Evolutionary conservation across 92 coral and sea anemone genomes (phyloP).

Genomic region (Zoanthus sansibaricus): DNA sequence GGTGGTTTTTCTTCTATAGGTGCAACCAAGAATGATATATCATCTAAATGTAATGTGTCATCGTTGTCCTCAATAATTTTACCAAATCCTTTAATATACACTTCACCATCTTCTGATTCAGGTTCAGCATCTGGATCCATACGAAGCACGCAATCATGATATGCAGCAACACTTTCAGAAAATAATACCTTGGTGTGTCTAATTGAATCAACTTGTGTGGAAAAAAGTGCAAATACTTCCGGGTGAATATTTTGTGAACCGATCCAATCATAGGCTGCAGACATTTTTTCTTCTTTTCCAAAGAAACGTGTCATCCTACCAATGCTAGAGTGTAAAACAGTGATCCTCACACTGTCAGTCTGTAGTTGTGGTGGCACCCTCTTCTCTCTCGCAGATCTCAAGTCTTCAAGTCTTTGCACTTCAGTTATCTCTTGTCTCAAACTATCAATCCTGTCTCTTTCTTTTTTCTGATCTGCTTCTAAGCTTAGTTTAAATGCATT

Average conservation of each 20-base stretch:
- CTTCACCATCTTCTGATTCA: constrained; percentile 9
- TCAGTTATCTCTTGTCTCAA: constrained; percentile 29
- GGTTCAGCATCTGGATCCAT: constrained; percentile 18
- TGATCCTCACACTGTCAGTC: constrained; percentile 18
- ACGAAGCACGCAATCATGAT: constrained; percentile 7
- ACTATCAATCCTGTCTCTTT: constrained; percentile 15
- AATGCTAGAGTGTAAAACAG: neutral
- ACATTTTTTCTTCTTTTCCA: constrained; percentile 14
- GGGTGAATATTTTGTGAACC: constrained; percentile 20
- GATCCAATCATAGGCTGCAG: constrained; percentile 19
- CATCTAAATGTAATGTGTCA: constrained; percentile 23
- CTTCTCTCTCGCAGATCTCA: constrained; percentile 12
- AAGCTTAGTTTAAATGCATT: constrained; percentile 6
- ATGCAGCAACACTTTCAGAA: constrained; percentile 9
- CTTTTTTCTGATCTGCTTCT: constrained; percentile 12
- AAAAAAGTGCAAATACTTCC: neutral
- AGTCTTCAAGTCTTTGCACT: constrained; percentile 29
- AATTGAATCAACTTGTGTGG: neutral
- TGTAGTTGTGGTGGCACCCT: constrained; percentile 16
- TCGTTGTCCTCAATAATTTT: constrained; percentile 11
- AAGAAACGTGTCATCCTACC: constrained; percentile 17
- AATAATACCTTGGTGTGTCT: constrained; percentile 1
- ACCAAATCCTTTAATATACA: constrained; percentile 14
- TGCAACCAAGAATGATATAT: constrained; percentile 3
- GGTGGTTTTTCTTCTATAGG: constrained; percentile 6